These are phyloP conservation scores for Ectropis crepuscularia DNA, from an alignment of 2,888 invertebrate species.

Conservation along the genomic window DNA sequence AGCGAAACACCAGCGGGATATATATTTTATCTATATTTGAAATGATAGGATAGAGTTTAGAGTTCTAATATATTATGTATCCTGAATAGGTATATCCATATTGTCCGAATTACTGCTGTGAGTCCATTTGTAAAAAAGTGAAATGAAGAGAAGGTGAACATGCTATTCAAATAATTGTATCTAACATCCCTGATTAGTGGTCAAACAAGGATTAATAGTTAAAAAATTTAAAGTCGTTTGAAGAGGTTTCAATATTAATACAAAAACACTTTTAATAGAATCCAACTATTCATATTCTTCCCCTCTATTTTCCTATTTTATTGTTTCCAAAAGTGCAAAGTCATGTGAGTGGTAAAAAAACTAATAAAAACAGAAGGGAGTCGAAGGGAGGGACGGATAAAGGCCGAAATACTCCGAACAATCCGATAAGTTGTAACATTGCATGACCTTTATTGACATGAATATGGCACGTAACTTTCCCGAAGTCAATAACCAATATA, in stretches of 20 bases:
- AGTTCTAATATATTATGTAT: too few species aligned
- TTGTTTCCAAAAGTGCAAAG: constrained; percentile 37
- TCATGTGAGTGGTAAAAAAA: constrained; percentile 39
- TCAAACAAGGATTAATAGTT: too few species aligned
- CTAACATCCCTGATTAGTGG: too few species aligned
- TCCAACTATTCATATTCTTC: neutral
- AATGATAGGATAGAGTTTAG: too few species aligned
- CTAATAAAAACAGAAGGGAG: constrained; percentile 26
- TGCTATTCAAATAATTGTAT: too few species aligned
- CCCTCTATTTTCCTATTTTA: constrained; percentile 1
- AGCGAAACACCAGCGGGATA: too few species aligned
- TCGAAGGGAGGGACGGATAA: constrained; percentile 8
- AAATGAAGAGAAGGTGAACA: too few species aligned
- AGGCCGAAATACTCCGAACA: constrained; percentile 9
- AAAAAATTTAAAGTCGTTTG: too few species aligned
- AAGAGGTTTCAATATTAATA: neutral
- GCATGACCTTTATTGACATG: constrained; percentile 20
- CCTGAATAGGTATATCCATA: too few species aligned
- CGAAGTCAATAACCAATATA: constrained; percentile 9
- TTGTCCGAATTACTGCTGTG: too few species aligned
- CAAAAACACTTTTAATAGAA: neutral
- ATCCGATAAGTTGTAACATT: constrained; percentile 16
- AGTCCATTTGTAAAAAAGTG: too few species aligned
- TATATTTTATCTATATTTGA: too few species aligned
- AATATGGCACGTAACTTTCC: constrained; percentile 14